Percentiles rank a stretch among this genome's conserved stretches.
phyloP scores from a whole-genome alignment of 1,140 invertebrate genomes.

The Elysia chlorotica region DNA sequence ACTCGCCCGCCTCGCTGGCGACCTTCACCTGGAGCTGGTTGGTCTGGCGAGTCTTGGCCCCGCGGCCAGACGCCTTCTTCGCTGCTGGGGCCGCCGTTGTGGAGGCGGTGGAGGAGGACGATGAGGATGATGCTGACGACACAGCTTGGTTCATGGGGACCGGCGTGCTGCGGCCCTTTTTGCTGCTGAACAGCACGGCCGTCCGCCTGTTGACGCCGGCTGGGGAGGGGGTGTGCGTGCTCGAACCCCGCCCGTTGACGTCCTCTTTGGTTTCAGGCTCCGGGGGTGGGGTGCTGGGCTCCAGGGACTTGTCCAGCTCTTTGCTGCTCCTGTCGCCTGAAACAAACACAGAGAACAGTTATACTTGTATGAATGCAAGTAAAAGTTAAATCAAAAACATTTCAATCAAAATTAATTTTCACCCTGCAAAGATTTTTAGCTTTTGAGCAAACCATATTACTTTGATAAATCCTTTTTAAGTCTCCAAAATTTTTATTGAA shows the following conservation, averaged over 20 bases:
- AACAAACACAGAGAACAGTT: too few species aligned
- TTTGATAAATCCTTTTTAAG: too few species aligned
- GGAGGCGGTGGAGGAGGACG: slow-evolving; percentile 11
- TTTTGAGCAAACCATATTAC: too few species aligned
- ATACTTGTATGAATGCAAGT: too few species aligned
- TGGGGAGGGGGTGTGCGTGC: slow-evolving; percentile 50
- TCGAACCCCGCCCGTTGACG: too few species aligned
- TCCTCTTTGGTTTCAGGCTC: slow-evolving; percentile 17
- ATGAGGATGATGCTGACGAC: slow-evolving; percentile 23
- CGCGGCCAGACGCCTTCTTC: slow-evolving; percentile 6
- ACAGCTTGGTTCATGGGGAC: slow-evolving; percentile 26
- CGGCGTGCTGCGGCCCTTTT: slow-evolving; percentile 67
- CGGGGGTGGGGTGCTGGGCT: too few species aligned
- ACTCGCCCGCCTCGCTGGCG: not conserved
- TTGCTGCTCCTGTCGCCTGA: slow-evolving; percentile 10
- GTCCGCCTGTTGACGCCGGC: slow-evolving; percentile 79
- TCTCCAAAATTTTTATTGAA: too few species aligned
- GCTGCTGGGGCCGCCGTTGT: slow-evolving; percentile 5
- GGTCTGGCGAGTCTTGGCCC: slow-evolving; percentile 36
- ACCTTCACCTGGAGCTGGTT: slow-evolving; percentile 22
- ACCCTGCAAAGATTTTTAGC: too few species aligned
- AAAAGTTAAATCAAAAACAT: too few species aligned
- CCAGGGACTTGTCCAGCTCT: not conserved
- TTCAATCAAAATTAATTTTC: too few species aligned
- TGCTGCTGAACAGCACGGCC: slow-evolving; percentile 77